Evolutionary conservation across 1,140 invertebrate genomes (phyloP).

Genomic region (Ptiloglossa arizonensis): DNA sequence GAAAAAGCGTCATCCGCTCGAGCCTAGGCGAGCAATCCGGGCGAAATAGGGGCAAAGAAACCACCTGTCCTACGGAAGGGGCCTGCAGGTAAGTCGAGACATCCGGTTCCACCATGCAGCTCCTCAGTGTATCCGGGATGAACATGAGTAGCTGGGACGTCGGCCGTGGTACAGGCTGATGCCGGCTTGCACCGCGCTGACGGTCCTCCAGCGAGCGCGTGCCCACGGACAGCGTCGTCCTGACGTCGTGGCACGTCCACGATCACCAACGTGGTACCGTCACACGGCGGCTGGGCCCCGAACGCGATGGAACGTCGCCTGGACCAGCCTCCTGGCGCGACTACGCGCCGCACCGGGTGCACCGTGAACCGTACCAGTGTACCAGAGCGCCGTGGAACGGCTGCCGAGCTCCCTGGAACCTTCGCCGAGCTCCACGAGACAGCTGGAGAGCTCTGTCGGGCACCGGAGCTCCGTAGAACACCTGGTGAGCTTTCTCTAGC

Average conservation of each 20-base stretch:
- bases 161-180: constrained; percentile 70
- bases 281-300: constrained; percentile 8
- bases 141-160: constrained; percentile 86
- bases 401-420: too few relatives aligned
- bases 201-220: constrained; percentile 31
- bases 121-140: constrained; percentile 89
- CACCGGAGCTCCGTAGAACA: too few relatives aligned
- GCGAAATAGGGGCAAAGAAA: constrained; percentile 47
- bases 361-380: neutral
- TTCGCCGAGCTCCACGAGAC: too few relatives aligned
- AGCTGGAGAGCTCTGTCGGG: too few relatives aligned
- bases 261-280: constrained; percentile 13
- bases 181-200: constrained; percentile 48
- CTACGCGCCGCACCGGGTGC: constrained; percentile 5
- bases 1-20: too few relatives aligned
- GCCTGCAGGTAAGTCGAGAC: constrained; percentile 91
- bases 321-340: neutral
- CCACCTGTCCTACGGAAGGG: constrained; percentile 91
- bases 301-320: constrained; percentile 25
- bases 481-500: too few relatives aligned
- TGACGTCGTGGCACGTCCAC: constrained; percentile 33
- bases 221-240: constrained; percentile 45
- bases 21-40: too few relatives aligned
- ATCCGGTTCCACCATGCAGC: constrained; percentile 93
- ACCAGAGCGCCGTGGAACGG: too few relatives aligned